Evolutionary conservation across 2,888 invertebrate species (phyloP), one percentile per base, ranked within the genome.

Genomic region (Torymus tubicola): DNA sequence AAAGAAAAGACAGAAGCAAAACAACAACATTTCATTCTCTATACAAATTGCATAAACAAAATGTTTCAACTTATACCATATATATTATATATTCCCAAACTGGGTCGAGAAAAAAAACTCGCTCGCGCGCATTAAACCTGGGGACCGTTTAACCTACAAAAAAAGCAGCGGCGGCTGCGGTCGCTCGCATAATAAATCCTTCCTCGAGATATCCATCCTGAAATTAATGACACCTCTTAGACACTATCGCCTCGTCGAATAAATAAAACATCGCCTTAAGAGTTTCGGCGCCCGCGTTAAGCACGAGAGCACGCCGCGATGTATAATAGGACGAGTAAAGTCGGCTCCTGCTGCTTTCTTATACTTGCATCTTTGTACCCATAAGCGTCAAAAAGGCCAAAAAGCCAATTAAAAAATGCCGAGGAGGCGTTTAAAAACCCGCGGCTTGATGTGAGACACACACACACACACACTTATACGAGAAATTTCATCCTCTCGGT

Each of bases 201-300:
- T 24, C 18, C 24, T 2, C 24, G 57, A 5, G 8, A 52, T 16
- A 10, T 73, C 64, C 63, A 57, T 55, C n/a, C 24, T 2, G 55
- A 67, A 68, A 75, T 75, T 68, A 75, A 75, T 68, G 75, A 60
- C 75, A 60, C 67, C 75, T 75, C 68, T 75, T 75, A 75, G 24
- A 68, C 60, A 50, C 50, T 52, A 18, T 60, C 53, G 18, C 14
- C 14, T 24, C 42, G 42, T 50, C 52, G 18, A 65, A 75, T 74
- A 75, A 75, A 75, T 75, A 60, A 75, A 68, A 53, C 60, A 58
- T 57, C 64, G 13, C 42, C 55, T 75, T 75, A 75, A 75, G 60
- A 75, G 75, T 24, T 14, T 65, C 67, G 13, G 57, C 52, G 24
- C 12, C 65, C 24, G 42, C 42, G 31, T n/a, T n/a, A n/a, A n/a